A percentile compares a stretch with the other conserved stretches of the same genome.
phyloP scores from a whole-genome alignment of 1,140 invertebrate genomes.

The Rhopalosiphum padi region DNA sequence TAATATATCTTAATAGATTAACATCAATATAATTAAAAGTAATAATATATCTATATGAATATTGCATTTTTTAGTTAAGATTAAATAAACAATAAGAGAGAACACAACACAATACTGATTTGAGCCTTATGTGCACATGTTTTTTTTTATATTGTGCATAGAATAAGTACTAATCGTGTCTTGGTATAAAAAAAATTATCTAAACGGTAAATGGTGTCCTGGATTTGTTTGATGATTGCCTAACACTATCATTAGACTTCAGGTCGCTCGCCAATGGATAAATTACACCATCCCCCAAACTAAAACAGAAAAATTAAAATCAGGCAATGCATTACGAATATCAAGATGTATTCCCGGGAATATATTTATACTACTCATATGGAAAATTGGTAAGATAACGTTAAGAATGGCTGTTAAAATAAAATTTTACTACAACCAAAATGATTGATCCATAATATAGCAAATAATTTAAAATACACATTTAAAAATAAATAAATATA shows the following conservation, averaged over 20 bases:
- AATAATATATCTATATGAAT: background rate
- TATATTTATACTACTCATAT: background rate
- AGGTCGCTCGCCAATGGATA: slow-evolving; percentile 80
- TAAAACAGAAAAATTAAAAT: slow-evolving; percentile 67
- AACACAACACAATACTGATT: slow-evolving; percentile 55
- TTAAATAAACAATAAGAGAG: slow-evolving; percentile 21
- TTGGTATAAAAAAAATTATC: slow-evolving; percentile 26
- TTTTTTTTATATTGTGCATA: slow-evolving; percentile 34
- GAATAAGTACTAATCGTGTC: slow-evolving; percentile 26
- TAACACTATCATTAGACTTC: slow-evolving; percentile 81
- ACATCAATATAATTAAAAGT: slow-evolving; percentile 49
- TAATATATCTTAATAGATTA: slow-evolving; percentile 31
- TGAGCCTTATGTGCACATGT: slow-evolving; percentile 31
- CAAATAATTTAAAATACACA: background rate
- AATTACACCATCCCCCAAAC: slow-evolving; percentile 86
- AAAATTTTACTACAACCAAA: background rate
- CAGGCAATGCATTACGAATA: slow-evolving; percentile 53
- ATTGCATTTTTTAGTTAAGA: slow-evolving; percentile 15
- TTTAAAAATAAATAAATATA: background rate
- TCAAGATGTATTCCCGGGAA: slow-evolving; percentile 5
- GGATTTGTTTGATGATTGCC: slow-evolving; percentile 85
- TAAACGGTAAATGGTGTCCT: slow-evolving; percentile 62
- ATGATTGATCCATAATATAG: background rate
- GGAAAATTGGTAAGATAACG: background rate
- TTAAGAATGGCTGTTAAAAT: background rate